Evolutionary conservation across 2,888 invertebrate species (phyloP).

Genomic region (Hyles lineata): DNA sequence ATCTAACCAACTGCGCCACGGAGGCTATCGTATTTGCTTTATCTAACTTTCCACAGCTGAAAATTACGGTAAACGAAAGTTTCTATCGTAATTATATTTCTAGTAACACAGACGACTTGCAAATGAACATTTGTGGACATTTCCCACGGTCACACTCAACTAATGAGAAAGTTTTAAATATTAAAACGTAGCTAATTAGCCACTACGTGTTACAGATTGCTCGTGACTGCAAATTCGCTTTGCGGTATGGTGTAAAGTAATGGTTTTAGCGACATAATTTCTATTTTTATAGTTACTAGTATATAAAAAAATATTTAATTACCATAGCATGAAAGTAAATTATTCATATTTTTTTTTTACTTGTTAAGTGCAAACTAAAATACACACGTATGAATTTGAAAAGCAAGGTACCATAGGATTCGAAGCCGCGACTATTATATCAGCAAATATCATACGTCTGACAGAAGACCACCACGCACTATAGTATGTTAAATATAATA

Average conservation of each 20-base stretch:
- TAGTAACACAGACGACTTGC: not conserved
- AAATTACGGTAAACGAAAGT: not conserved
- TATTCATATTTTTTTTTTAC: too few relatives aligned
- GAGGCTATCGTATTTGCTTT: not conserved
- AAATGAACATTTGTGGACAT: not conserved
- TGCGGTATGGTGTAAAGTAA: slow-evolving; percentile 37
- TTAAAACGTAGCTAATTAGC: slow-evolving; percentile 61
- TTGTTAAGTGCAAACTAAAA: too few relatives aligned
- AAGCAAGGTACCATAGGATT: too few relatives aligned
- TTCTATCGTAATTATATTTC: too few relatives aligned
- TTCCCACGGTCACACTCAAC: slow-evolving; percentile 10
- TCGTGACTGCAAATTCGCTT: slow-evolving; percentile 49
- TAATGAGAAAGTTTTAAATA: slow-evolving; percentile 38
- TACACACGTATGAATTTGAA: too few relatives aligned
- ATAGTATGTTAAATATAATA: too few relatives aligned
- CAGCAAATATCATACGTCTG: too few relatives aligned
- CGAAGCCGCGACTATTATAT: too few relatives aligned
- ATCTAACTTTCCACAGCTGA: not conserved
- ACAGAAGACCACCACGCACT: too few relatives aligned
- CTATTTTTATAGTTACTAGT: not conserved
- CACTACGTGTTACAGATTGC: slow-evolving; percentile 56
- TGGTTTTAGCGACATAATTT: slow-evolving; percentile 30
- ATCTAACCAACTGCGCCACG: too few relatives aligned
- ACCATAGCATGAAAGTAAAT: too few relatives aligned
- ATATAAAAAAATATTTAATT: too few relatives aligned